Evolutionary conservation across 2,113 vertebrate genomes (phyloP).

Genomic region (Dasypus novemcinctus): DNA sequence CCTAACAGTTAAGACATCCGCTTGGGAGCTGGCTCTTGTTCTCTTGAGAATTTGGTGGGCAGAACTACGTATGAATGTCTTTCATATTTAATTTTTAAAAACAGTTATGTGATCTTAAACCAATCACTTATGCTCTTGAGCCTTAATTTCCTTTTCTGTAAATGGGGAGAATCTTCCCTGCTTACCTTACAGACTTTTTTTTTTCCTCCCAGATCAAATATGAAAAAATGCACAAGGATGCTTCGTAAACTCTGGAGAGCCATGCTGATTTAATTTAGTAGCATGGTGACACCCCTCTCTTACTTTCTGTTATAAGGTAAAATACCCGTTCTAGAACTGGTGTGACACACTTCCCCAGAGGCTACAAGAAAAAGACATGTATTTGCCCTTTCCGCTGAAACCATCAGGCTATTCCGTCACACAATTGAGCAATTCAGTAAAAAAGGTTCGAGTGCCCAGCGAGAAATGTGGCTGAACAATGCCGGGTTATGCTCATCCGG

Average conservation of each 20-base stretch:
- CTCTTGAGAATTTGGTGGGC: neutral
- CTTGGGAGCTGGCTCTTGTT: rapidly evolving
- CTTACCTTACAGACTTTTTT: rapidly evolving
- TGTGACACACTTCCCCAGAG: rapidly evolving
- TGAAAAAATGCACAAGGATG: too few species aligned
- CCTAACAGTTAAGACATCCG: neutral
- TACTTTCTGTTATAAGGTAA: rapidly evolving
- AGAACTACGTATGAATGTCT: neutral
- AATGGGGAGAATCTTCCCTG: neutral
- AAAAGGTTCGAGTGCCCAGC: neutral
- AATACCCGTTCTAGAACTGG: neutral
- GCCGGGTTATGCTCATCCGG: rapidly evolving
- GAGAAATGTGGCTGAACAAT: rapidly evolving
- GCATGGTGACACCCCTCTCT: rapidly evolving
- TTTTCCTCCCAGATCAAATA: neutral
- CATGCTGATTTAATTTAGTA: rapidly evolving
- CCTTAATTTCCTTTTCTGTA: neutral
- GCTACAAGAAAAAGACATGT: rapidly evolving
- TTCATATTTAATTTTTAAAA: too few species aligned
- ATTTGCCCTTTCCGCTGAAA: neutral
- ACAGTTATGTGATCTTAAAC: rapidly evolving
- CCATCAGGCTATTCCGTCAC: neutral
- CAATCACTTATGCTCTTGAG: neutral
- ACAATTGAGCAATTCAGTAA: neutral
- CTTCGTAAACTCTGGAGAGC: neutral